Conservation (phyloP, 2,113 vertebrate species). For the Geococcyx californianus region DNA sequence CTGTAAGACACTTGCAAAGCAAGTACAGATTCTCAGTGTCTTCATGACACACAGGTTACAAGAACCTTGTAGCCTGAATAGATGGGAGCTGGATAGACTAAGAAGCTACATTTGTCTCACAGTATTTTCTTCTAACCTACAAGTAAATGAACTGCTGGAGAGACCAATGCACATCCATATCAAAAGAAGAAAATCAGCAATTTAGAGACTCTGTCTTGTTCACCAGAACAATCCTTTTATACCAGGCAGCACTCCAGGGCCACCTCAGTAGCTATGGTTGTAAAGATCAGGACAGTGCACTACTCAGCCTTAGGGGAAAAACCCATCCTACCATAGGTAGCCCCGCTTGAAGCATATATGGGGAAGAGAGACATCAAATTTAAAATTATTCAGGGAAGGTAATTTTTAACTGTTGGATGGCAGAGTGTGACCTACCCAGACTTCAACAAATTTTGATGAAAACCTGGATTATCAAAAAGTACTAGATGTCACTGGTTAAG, state of each 20-base stretch:
- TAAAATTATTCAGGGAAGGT: background rate
- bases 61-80: background rate
- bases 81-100: background rate
- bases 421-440: background rate
- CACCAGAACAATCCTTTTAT: background rate
- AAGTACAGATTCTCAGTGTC: background rate
- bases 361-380: background rate
- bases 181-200: background rate
- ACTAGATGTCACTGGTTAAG: background rate
- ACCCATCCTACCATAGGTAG: background rate
- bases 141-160: background rate
- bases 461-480: background rate
- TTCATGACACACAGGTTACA: background rate
- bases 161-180: background rate
- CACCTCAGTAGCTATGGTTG: background rate
- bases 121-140: background rate
- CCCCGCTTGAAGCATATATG: background rate
- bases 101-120: background rate
- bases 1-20: background rate
- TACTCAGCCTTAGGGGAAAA: background rate
- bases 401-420: background rate
- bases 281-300: background rate
- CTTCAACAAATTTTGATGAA: background rate
- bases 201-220: background rate
- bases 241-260: background rate